A percentile compares a stretch with the other conserved stretches of the same genome.
Conservation (phyloP, 2,797 vertebrate species). For the Manis javanica region DNA sequence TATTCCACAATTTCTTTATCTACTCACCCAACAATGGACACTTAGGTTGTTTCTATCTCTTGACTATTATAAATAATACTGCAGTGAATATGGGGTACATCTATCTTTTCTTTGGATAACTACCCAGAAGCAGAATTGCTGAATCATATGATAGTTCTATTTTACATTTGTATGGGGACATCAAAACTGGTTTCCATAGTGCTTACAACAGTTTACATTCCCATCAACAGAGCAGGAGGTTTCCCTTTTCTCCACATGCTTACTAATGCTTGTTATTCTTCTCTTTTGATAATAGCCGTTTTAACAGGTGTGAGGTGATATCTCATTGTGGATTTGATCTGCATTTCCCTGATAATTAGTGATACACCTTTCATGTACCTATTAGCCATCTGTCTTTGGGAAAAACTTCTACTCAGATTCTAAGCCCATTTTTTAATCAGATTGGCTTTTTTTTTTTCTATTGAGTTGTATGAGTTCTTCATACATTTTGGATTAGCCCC, state of each 20-base stretch:
- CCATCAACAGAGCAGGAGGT: background rate
- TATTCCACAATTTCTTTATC: background rate
- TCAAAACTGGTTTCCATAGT: background rate
- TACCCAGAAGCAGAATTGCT: background rate
- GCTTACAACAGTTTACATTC: background rate
- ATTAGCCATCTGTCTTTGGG: background rate
- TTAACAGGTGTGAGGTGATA: background rate
- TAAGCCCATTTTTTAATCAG: background rate
- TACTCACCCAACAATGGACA: background rate
- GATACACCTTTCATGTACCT: background rate
- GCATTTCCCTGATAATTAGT: background rate
- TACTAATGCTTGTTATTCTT: background rate
- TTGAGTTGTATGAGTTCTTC: background rate
- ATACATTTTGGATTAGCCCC: background rate
- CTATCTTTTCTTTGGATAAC: background rate
- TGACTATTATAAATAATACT: background rate
- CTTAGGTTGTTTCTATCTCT: background rate
- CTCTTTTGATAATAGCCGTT: background rate
- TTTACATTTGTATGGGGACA: background rate
- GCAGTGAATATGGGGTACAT: background rate
- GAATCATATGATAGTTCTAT: background rate
- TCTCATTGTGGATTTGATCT: background rate
- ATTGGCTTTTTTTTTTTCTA: background rate
- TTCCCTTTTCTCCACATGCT: background rate
- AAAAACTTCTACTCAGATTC: background rate